Percentiles rank a stretch among this genome's conserved stretches.
These are phyloP conservation scores for Petrophora chlorosata DNA, from an alignment of 2,888 invertebrate species.

Conservation along the genomic window DNA sequence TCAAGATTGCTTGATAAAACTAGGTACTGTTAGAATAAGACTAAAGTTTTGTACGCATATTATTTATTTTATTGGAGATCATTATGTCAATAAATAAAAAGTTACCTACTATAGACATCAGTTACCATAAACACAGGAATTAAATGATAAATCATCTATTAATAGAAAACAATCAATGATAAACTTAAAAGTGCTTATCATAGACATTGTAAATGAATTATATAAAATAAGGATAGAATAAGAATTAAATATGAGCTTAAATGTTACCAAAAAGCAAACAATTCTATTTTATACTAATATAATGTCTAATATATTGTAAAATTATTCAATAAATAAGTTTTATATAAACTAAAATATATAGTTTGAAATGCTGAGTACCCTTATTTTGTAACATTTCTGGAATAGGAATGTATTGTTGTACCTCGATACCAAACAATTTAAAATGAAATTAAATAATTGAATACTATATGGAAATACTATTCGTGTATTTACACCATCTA, in stretches of 20 bases:
- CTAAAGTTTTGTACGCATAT: conserved; percentile 13
- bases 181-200: conserved; percentile 24
- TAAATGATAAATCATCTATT: no score
- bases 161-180: no score
- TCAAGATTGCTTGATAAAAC: no score
- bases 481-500: no score
- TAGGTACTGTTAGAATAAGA: conserved; percentile 1
- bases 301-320: conserved; percentile 37
- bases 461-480: no score
- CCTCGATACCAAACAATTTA: neutral
- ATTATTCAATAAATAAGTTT: conserved; percentile 42
- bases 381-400: conserved; percentile 31
- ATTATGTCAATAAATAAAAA: conserved; percentile 31
- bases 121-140: conserved; percentile 3
- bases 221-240: conserved; percentile 23
- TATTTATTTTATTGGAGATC: conserved; percentile 36
- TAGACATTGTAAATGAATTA: conserved; percentile 29
- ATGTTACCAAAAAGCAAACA: conserved; percentile 19
- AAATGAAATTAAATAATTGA: neutral
- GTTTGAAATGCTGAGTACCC: conserved; percentile 39
- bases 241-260: conserved; percentile 4
- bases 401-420: conserved; percentile 30
- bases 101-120: no score
- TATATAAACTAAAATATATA: conserved; percentile 31
- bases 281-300: conserved; percentile 25